A percentile compares a stretch with the other conserved stretches of the same genome.
phyloP scores from a whole-genome alignment of 2,888 invertebrate species.

The Pristionchus fissidentatus region DNA sequence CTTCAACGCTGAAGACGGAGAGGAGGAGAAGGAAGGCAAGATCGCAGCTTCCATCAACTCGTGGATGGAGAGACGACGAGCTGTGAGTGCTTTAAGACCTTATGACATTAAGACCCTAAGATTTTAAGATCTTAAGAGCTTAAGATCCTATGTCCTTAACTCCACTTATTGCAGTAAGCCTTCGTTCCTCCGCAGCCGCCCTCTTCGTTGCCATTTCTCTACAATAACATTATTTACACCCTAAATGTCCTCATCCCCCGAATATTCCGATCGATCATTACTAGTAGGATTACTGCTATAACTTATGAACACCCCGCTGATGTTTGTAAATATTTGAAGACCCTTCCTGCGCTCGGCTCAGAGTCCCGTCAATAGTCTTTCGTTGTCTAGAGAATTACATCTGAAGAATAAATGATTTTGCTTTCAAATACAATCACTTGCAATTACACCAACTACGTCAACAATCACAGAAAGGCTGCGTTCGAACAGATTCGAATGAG shows the following conservation, averaged over 20 bases:
- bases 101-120: background rate
- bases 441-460: no score
- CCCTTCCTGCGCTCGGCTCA: conserved; percentile 30
- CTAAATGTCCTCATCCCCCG: background rate
- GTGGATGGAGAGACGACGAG: conserved; percentile 65
- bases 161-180: conserved; percentile 10
- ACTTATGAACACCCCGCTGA: conserved; percentile 12
- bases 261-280: conserved; percentile 26
- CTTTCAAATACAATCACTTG: no score
- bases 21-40: conserved; percentile 59
- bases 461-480: no score
- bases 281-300: conserved; percentile 5
- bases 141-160: background rate
- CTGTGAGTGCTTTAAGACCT: conserved; percentile 49
- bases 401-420: no score
- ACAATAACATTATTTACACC: conserved; percentile 34
- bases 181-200: background rate
- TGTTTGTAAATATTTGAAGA: conserved; percentile 35
- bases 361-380: conserved; percentile 20
- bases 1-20: conserved; percentile 53
- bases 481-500: no score
- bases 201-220: conserved; percentile 5
- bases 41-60: conserved; percentile 66
- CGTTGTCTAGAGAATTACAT: no score
- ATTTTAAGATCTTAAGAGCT: no score